Percentiles rank a stretch among this genome's conserved stretches.
phyloP scores from a whole-genome alignment of 1,140 invertebrate genomes.

The Drosophila persimilis region DNA sequence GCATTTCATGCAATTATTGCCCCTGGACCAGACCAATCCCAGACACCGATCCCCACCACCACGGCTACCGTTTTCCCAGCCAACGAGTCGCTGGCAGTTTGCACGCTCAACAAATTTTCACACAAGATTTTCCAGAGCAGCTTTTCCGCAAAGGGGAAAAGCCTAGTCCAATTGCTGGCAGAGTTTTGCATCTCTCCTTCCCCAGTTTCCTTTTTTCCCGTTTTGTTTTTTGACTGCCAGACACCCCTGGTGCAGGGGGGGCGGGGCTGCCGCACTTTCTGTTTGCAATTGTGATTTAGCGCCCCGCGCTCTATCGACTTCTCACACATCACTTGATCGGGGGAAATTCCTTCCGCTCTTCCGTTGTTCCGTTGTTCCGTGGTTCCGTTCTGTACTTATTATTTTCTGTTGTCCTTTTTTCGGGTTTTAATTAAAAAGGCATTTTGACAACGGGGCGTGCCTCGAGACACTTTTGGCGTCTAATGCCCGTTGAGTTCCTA shows the following conservation, averaged over 20 bases:
- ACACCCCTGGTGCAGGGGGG: not conserved
- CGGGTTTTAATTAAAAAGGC: constrained; percentile 71
- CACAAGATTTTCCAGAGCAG: constrained; percentile 65
- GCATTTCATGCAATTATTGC: constrained; percentile 77
- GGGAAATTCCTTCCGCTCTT: constrained; percentile 15
- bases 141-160: constrained; percentile 21
- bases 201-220: constrained; percentile 11
- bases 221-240: not conserved
- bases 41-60: constrained; percentile 31
- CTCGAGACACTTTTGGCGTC: constrained; percentile 55
- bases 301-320: constrained; percentile 67
- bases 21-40: constrained; percentile 40
- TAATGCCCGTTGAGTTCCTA: constrained; percentile 73
- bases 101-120: constrained; percentile 80
- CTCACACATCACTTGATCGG: constrained; percentile 75
- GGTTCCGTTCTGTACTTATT: not conserved
- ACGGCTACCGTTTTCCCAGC: not conserved
- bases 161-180: constrained; percentile 48
- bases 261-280: constrained; percentile 31
- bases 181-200: constrained; percentile 47
- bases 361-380: not conserved
- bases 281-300: constrained; percentile 77
- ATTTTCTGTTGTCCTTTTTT: constrained; percentile 24
- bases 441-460: constrained; percentile 71
- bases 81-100: constrained; percentile 38